phyloP scores from a whole-genome alignment of 2,113 vertebrate species.

The Pluvialis apricaria region DNA sequence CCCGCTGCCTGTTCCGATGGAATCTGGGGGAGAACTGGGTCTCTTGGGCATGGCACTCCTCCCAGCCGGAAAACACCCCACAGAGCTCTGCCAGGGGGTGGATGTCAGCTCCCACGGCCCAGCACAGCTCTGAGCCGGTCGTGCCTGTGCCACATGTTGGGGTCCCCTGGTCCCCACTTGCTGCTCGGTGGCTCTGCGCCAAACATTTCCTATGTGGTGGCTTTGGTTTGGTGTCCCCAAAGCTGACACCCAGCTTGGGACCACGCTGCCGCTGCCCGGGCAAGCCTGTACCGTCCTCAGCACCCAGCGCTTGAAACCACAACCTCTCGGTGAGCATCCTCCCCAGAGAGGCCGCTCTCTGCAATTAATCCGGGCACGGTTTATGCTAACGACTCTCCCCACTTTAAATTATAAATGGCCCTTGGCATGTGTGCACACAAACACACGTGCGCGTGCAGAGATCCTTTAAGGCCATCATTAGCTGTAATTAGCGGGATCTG shows the following conservation, averaged over 20 bases:
- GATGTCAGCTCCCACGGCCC: neutral
- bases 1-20: neutral
- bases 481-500: slow-evolving; percentile 66
- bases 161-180: neutral
- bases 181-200: rapidly evolving
- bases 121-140: rapidly evolving
- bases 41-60: neutral
- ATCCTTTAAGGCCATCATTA: slow-evolving; percentile 71
- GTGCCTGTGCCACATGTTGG: neutral
- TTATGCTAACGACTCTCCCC: slow-evolving; percentile 52
- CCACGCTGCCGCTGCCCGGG: neutral
- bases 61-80: neutral
- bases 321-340: neutral
- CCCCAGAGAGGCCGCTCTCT: neutral
- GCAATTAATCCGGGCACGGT: slow-evolving; percentile 36
- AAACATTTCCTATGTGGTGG: neutral
- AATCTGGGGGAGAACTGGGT: neutral
- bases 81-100: neutral
- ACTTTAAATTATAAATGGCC: slow-evolving; percentile 71
- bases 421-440: slow-evolving; percentile 57
- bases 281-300: neutral
- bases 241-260: neutral
- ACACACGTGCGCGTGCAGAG: neutral
- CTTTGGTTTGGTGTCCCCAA: neutral
- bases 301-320: neutral